Percentiles rank a stretch among this genome's conserved stretches.
phyloP scores from a whole-genome alignment of 2,113 vertebrate species.

The Burhinus oedicnemus region DNA sequence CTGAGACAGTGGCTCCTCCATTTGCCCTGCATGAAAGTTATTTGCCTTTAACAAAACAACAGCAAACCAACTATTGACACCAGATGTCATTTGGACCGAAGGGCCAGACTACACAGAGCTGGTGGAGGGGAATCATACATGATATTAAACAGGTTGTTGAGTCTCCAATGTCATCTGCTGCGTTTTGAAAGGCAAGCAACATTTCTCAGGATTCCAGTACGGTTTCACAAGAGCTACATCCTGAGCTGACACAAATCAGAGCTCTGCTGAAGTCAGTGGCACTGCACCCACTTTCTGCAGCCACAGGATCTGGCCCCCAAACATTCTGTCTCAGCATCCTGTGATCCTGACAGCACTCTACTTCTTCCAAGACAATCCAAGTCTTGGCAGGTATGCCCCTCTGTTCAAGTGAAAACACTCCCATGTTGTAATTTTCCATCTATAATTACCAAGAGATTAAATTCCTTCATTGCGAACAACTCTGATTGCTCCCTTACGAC shows the following conservation, averaged over 20 bases:
- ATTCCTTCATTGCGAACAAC: background rate
- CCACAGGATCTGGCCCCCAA: rapidly evolving
- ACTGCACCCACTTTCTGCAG: background rate
- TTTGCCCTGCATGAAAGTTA: background rate
- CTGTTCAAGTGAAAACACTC: background rate
- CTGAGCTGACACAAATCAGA: background rate
- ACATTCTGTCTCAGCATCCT: background rate
- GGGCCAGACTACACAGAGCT: background rate
- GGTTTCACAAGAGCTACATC: background rate
- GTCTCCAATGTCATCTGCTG: background rate
- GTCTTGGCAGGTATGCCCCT: background rate
- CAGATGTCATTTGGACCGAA: background rate
- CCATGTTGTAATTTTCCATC: background rate
- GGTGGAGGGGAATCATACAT: background rate
- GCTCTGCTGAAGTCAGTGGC: background rate
- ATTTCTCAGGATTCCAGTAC: background rate
- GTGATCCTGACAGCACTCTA: background rate
- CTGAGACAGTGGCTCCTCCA: background rate
- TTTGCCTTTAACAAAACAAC: background rate
- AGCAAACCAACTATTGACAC: background rate
- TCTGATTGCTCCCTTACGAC: background rate
- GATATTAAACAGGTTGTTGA: background rate
- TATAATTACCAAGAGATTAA: background rate
- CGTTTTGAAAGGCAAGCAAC: background rate
- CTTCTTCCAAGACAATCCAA: background rate